Percentiles rank a stretch among this genome's conserved stretches.
Conservation (phyloP, 2,113 vertebrate species). For the Datnioides undecimradiatus region DNA sequence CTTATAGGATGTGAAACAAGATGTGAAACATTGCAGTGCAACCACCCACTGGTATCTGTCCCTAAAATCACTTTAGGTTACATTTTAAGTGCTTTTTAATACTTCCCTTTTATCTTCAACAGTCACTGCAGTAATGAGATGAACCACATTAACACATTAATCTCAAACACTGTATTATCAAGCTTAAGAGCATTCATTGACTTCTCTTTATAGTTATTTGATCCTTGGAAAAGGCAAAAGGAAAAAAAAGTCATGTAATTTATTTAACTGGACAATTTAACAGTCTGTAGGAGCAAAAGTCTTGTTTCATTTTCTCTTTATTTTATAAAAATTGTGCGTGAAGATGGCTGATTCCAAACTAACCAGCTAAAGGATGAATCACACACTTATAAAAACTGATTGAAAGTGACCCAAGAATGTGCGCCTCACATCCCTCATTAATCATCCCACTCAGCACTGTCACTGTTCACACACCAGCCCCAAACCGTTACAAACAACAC, state of each 20-base stretch:
- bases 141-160: neutral
- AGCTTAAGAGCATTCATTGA: neutral
- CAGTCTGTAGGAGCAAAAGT: neutral
- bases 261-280: neutral
- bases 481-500: neutral
- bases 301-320: neutral
- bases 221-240: neutral
- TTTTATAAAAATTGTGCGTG: neutral
- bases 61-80: neutral
- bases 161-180: neutral
- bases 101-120: neutral
- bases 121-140: neutral
- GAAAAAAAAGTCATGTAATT: neutral
- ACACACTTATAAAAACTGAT: neutral
- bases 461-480: conserved; percentile 8
- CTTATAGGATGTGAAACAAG: neutral
- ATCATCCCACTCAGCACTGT: neutral
- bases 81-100: neutral
- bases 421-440: neutral
- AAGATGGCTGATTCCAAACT: neutral
- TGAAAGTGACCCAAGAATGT: neutral
- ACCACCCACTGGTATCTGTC: neutral
- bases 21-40: conserved; percentile 7
- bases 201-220: neutral
- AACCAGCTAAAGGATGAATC: neutral